Conservation (phyloP, 2,888 invertebrate genomes). For the Odontocerum albicorne region DNA sequence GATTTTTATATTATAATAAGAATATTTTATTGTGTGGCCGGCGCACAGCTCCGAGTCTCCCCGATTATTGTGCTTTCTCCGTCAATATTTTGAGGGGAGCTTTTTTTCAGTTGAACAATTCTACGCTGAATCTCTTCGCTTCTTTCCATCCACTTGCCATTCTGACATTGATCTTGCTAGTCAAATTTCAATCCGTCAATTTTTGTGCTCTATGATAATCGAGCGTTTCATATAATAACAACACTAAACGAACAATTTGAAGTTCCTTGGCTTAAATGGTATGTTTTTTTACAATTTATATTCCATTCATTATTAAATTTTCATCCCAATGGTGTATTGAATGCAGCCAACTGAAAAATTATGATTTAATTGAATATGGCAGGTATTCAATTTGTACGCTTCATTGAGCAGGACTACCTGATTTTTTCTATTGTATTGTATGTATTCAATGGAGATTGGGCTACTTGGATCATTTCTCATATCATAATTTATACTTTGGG, state of each 20-base stretch:
- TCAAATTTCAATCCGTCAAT: conserved; percentile 12
- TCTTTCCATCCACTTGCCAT: conserved; percentile 21
- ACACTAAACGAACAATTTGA: no score
- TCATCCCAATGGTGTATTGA: not conserved
- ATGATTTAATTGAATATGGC: conserved; percentile 60
- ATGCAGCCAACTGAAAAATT: conserved; percentile 38
- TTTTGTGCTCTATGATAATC: not conserved
- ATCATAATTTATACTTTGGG: no score
- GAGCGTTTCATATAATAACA: not conserved
- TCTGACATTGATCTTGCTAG: conserved; percentile 30
- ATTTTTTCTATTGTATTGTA: conserved; percentile 20
- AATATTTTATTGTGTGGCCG: no score
- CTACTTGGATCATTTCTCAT: no score
- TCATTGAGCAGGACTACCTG: conserved; percentile 33
- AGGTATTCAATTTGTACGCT: conserved; percentile 43
- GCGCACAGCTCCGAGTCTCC: not conserved
- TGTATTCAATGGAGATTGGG: no score
- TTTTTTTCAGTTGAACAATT: not conserved
- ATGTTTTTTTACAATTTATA: conserved; percentile 2
- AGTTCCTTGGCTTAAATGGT: no score
- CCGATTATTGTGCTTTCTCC: conserved; percentile 9
- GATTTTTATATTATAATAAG: no score
- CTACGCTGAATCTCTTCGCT: conserved; percentile 5
- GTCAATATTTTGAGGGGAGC: conserved; percentile 18
- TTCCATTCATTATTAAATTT: conserved; percentile 7